Evolutionary conservation across 2,888 invertebrate genomes (phyloP), one percentile per base, ranked within the genome.

Genomic region (Nebria salina): DNA sequence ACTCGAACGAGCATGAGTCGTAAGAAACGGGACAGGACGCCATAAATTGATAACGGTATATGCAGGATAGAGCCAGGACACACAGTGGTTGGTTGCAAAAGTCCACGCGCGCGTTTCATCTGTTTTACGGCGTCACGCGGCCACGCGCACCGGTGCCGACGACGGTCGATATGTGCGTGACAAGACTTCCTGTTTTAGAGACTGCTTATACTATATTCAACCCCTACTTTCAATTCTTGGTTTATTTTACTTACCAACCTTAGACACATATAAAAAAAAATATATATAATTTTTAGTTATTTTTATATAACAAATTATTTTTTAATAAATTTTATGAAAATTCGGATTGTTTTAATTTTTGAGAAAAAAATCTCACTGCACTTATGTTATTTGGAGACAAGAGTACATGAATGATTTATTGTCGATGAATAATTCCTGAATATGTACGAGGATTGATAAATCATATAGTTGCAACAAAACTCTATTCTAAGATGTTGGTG

Each of bases 1-100:
- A 13, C 64, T 64, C 20, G 78, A 78, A 41, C 77, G 77, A 43
- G 72, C 65, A 65, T 70, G 11, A 26, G 70, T 26, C 15, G 34
- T 70, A 70, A 70, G 70, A 70, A 20, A 65, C 78, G 65, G 42
- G 42, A 42, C 78, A 42, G 42, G 42, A 42, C 76, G 65, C 70
- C 13, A 76, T 77, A 77, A 77, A 77, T 77, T 77, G 77, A 77
- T 77, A 77, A 77, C n/a, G 68, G 20, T 54, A 13, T 11, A 25
- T 68, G 20, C 25, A 68, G 68, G 68, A 3, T 5, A 13, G 15
- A 70, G 13, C 25, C 25, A 20, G 68, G 68, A 26, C 5, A 13
- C 9, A 20, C 26, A 70, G 43, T 20, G 68, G 68, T 70, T 41
- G 41, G 64, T 76, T 64, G 66, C 11, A 65, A 34, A 8, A 54